Evolutionary conservation across 2,888 invertebrate genomes (phyloP).

Genomic region (Drosophila kanekoi): DNA sequence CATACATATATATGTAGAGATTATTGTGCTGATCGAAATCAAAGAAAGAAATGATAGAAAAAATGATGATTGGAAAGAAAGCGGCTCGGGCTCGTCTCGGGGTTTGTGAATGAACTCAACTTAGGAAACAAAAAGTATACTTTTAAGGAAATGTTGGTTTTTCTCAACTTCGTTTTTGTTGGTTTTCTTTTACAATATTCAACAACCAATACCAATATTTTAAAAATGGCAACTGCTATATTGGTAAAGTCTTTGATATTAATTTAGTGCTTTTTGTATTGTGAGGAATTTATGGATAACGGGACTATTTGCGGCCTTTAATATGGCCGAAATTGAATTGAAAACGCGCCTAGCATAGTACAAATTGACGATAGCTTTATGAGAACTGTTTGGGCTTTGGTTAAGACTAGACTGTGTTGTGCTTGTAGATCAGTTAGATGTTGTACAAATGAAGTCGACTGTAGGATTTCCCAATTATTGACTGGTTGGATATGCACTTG

Average conservation of each 20-base stretch:
- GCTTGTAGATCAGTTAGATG: slow-evolving; percentile 30
- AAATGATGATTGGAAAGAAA: slow-evolving; percentile 40
- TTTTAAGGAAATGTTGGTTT: slow-evolving; percentile 66
- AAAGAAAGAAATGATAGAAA: slow-evolving; percentile 48
- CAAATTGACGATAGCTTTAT: slow-evolving; percentile 39
- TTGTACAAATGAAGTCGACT: slow-evolving; percentile 21
- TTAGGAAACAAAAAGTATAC: slow-evolving; percentile 37
- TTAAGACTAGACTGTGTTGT: slow-evolving; percentile 41
- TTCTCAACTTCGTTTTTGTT: slow-evolving; percentile 52
- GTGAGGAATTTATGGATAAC: slow-evolving; percentile 85
- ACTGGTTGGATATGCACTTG: slow-evolving; percentile 59
- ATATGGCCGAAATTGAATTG: neutral
- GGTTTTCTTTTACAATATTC: slow-evolving; percentile 68
- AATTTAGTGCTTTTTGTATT: slow-evolving; percentile 85
- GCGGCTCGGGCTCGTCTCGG: slow-evolving; percentile 38
- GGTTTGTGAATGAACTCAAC: slow-evolving; percentile 44
- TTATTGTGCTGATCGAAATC: slow-evolving; percentile 37
- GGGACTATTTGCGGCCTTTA: neutral
- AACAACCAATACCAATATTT: slow-evolving; percentile 79
- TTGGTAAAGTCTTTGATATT: slow-evolving; percentile 80
- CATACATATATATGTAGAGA: slow-evolving; percentile 9
- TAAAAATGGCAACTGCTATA: slow-evolving; percentile 44
- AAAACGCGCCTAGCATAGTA: slow-evolving; percentile 58
- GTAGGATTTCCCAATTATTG: slow-evolving; percentile 19
- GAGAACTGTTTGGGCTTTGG: slow-evolving; percentile 21